These are phyloP conservation scores for Cephalopterus ornatus DNA, from an alignment of 2,113 vertebrate genomes.

Conservation along the genomic window DNA sequence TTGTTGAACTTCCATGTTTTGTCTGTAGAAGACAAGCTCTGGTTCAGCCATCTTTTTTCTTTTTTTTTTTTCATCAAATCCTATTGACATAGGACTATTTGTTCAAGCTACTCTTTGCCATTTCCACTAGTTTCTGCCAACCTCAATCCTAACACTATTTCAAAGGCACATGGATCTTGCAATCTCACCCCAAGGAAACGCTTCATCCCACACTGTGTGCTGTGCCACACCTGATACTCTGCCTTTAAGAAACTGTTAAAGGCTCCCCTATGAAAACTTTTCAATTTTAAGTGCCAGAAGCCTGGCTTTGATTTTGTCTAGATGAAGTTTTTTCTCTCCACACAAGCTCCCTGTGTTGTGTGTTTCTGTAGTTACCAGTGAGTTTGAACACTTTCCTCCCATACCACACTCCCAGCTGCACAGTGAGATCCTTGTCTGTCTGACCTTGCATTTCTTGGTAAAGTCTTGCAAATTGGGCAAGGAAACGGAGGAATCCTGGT, in stretches of 20 bases:
- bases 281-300: conserved; percentile 4
- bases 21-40: not conserved
- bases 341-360: conserved; percentile 8
- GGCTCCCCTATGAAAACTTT: not conserved
- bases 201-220: not conserved
- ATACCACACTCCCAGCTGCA: not conserved
- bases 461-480: not conserved
- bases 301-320: conserved; percentile 23
- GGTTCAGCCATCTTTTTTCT: not conserved
- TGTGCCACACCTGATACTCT: not conserved
- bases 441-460: not conserved
- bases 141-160: not conserved
- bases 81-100: not conserved
- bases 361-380: not conserved
- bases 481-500: not conserved
- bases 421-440: not conserved
- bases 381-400: not conserved
- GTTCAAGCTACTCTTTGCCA: not conserved
- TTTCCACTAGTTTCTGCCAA: not conserved
- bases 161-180: rapidly evolving
- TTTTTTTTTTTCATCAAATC: not conserved
- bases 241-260: not conserved
- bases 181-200: not conserved
- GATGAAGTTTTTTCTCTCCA: not conserved
- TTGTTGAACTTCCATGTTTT: not conserved